phyloP scores from a whole-genome alignment of 2,888 invertebrate species.

The Epistrophe eligans region DNA sequence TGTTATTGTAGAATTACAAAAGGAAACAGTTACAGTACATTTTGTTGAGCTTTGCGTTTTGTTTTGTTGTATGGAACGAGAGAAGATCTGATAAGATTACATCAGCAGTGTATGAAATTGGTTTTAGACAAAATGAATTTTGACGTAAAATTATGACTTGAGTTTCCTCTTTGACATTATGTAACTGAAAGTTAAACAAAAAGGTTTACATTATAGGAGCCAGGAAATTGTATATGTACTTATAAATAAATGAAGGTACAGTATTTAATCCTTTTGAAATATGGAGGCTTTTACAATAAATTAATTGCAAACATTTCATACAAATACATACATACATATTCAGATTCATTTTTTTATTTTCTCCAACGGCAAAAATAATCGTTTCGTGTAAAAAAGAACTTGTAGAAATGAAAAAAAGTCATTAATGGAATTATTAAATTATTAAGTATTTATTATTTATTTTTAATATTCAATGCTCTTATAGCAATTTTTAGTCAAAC shows the following conservation, averaged over 20 bases:
- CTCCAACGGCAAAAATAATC: too few relatives aligned
- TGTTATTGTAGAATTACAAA: conserved; percentile 44
- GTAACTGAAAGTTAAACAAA: conserved; percentile 5
- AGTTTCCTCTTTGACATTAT: conserved; percentile 11
- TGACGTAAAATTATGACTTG: conserved; percentile 28
- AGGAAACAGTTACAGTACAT: conserved; percentile 23
- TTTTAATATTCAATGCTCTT: too few relatives aligned
- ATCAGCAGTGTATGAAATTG: conserved; percentile 48
- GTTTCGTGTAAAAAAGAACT: too few relatives aligned
- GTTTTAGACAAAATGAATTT: conserved; percentile 50
- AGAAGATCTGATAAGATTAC: conserved; percentile 63
- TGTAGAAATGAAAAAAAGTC: too few relatives aligned
- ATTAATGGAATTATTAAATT: too few relatives aligned
- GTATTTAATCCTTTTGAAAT: not conserved
- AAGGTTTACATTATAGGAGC: not conserved
- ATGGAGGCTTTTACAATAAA: not conserved
- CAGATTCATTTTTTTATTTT: not conserved
- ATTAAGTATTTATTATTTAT: too few relatives aligned
- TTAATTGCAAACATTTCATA: too few relatives aligned
- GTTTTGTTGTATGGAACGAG: conserved; percentile 4
- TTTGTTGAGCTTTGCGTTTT: conserved; percentile 17
- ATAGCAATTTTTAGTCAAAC: too few relatives aligned
- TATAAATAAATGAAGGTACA: not conserved
- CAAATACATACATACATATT: not conserved
- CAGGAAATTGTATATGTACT: not conserved